These are phyloP conservation scores for Mesitornis unicolor DNA, from an alignment of 2,113 vertebrate genomes.

Conservation along the genomic window DNA sequence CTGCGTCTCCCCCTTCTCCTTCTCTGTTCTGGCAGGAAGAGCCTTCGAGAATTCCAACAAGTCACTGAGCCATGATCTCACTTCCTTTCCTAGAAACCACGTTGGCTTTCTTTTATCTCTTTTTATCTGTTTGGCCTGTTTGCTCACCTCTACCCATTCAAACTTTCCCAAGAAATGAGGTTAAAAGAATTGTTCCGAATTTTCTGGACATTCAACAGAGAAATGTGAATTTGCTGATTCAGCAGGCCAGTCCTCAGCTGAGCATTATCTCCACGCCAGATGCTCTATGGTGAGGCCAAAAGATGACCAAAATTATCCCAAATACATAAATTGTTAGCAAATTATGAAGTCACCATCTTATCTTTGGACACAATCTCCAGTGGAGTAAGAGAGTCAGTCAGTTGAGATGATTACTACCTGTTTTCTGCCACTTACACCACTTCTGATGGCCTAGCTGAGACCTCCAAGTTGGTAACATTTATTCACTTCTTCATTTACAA, in stretches of 20 bases:
- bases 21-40: neutral
- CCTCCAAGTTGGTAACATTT: neutral
- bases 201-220: neutral
- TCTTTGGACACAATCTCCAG: neutral
- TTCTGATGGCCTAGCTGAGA: neutral
- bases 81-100: neutral
- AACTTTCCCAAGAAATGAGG: neutral
- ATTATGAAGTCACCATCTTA: neutral
- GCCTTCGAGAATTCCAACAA: neutral
- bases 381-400: neutral
- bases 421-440: neutral
- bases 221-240: neutral
- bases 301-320: neutral
- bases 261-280: neutral
- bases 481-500: neutral
- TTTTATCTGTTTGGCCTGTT: neutral
- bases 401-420: neutral
- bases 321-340: neutral
- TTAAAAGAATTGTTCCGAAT: neutral
- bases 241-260: neutral
- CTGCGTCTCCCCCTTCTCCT: neutral
- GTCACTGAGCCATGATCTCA: neutral
- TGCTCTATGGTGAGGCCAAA: neutral
- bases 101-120: neutral
- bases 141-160: neutral